phyloP scores from a whole-genome alignment of 2,888 invertebrate species.

The Mimas tiliae region DNA sequence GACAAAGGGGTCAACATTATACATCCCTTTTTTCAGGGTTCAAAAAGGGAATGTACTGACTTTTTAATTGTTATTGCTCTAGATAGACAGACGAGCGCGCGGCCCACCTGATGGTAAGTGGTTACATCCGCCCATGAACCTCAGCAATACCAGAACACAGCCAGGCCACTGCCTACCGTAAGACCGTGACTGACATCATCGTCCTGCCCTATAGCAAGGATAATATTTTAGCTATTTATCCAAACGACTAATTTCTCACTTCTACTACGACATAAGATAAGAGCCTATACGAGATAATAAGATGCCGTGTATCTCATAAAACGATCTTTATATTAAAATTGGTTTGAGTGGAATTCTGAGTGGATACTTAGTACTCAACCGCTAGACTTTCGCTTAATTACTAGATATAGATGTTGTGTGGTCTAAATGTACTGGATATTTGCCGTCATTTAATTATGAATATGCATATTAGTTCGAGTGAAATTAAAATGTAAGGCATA shows the following conservation, averaged over 20 bases:
- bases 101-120: no score
- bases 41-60: no score
- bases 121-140: no score
- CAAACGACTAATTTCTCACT: constrained; percentile 26
- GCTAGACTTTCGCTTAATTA: constrained; percentile 1
- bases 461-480: no score
- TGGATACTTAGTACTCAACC: constrained; percentile 18
- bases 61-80: no score
- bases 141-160: no score
- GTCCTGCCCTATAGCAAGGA: not conserved
- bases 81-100: no score
- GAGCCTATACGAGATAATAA: constrained; percentile 46
- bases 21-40: no score
- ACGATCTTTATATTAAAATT: constrained; percentile 51
- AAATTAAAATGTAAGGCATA: no score
- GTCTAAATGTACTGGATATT: not conserved
- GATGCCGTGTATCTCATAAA: constrained; percentile 49
- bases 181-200: not conserved
- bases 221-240: not conserved
- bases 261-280: constrained; percentile 34
- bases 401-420: not conserved
- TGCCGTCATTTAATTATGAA: not conserved
- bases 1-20: no score
- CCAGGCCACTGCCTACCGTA: no score
- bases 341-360: constrained; percentile 42